Evolutionary conservation across 2,888 invertebrate genomes (phyloP), one percentile per base, ranked within the genome.

Genomic region (Lepidochitona cinerea): DNA sequence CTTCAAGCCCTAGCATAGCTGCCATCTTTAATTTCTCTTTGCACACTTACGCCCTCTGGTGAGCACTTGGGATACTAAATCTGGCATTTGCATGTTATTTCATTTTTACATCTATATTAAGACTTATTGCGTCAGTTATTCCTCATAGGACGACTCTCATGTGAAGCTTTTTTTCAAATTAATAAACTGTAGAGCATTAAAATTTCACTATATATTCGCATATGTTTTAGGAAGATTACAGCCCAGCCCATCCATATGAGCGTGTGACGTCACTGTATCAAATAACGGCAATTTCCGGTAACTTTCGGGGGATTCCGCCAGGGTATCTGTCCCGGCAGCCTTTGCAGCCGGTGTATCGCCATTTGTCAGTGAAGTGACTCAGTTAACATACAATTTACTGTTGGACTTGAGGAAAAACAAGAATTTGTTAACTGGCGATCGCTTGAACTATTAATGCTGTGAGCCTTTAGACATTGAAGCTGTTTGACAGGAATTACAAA

Each of bases 21-120:
- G 85, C 86, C 86, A 87, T 87, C 83, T 87, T 87, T 83, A 84
- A 86, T 85, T 81, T 79, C 75, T 81, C 78, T 81, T 81, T 83
- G 81, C 83, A 79, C 80, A 79, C 80, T 77, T 84, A 84, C 84
- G 86, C 85, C 83, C 83, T 83, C 84, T 85, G 73, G 82, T 79
- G 78, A 76, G 80, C 77, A 79, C 77, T 79, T 78, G 73, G 65
- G 78, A 74, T 79, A 79, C 77, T 79, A 75, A 41, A 72, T 59
- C 59, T 59, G 59, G 59, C 59, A 59, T 59, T 29, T 59, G 18
- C 14, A 32, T 59, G 14, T 23, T 14, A 29, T 59, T 59, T 59
- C 59, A 59, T 59, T 59, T 59, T 59, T 59, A 7, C 49, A n/a
- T n/a, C n/a, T n/a, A n/a, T n/a, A n/a, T n/a, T n/a, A n/a, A n/a